Base-by-base conservation (phyloP, 2,888 invertebrate species). In the Drosophila ezoana region DNA sequence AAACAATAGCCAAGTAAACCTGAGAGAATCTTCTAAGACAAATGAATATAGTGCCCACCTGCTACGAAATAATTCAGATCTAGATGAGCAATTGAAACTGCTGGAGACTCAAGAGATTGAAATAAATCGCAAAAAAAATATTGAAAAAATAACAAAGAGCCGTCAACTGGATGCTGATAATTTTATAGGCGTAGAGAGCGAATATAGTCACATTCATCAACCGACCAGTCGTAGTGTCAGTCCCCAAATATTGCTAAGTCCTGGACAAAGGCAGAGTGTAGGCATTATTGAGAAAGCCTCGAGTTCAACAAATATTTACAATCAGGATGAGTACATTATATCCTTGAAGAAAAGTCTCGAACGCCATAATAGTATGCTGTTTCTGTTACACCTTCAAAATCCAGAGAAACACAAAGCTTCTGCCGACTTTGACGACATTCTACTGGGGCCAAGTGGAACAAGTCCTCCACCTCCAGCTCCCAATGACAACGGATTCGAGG, bases 381-480 rank as follows among this genome's bases (percentile, higher is more conserved):
- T 92, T 47, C 57, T 92, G 6, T 59, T 92, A 14, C 92, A 92
- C 72, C 70, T 92, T 20, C 92, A 92, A 79, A 91, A 92, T 78
- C 92, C 92, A 6, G 89, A 91, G n/a, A 90, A 91, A 32, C 84
- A 80, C 6, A 90, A 87, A 49, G 59, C 77, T 2, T 67, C 79
- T 14, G 70, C 82, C n/a, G 80, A 82, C 8, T 44, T 78, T 2
- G 79, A 87, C 48, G 90, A 91, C 18, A 76, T 84, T 28, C 53
- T 91, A 8, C 67, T 91, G 35, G 89, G 81, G 33, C 35, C 60
- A 6, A 75, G 23, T 13, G 95, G 95, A 28, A 95, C 95, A 0
- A 96, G 96, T 90, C 96, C 96, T 2, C 96, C 96, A 2, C 97
- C 97, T 4, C 97, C 97, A 28, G 96, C 97, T 0, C 96, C 97